Conservation (phyloP, 2,888 invertebrate genomes). For the Nomada flava region DNA sequence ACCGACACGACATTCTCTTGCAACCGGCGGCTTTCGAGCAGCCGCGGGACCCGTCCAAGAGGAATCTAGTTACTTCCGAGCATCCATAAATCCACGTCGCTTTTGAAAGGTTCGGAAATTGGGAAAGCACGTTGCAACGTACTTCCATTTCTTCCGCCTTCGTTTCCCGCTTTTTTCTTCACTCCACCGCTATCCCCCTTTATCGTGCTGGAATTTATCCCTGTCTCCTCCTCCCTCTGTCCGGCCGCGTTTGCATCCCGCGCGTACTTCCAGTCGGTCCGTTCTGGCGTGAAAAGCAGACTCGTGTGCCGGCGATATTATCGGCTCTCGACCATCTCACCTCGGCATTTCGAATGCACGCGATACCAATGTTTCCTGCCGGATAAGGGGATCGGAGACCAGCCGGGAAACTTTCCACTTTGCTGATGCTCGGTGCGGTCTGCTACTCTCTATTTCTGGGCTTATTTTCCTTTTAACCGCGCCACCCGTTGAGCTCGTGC, state of each 20-base stretch:
- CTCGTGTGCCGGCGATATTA: conserved; percentile 31
- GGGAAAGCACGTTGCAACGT: conserved; percentile 65
- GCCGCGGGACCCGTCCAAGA: conserved; percentile 58
- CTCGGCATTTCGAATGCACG: conserved; percentile 33
- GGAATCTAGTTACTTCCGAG: conserved; percentile 71
- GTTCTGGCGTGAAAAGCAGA: conserved; percentile 20
- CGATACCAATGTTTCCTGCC: conserved; percentile 39
- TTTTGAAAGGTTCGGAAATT: conserved; percentile 74
- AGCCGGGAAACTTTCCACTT: conserved; percentile 4
- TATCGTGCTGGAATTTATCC: background rate
- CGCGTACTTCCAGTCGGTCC: conserved; percentile 20
- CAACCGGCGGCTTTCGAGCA: conserved; percentile 38
- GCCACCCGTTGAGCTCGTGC: background rate
- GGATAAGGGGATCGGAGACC: conserved; percentile 25
- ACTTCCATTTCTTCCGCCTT: conserved; percentile 12
- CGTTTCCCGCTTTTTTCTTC: background rate
- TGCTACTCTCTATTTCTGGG: background rate
- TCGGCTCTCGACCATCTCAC: conserved; percentile 10
- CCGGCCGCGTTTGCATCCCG: conserved; percentile 23
- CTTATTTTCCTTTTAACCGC: background rate
- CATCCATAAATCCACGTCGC: conserved; percentile 72
- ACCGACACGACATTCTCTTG: conserved; percentile 28
- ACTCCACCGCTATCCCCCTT: background rate
- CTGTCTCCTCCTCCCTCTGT: background rate
- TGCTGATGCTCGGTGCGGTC: background rate